A percentile compares a stretch with the other conserved stretches of the same genome.
These are phyloP conservation scores for Eulemur albifrons DNA, from an alignment of 2,797 vertebrate genomes.

Conservation along the genomic window DNA sequence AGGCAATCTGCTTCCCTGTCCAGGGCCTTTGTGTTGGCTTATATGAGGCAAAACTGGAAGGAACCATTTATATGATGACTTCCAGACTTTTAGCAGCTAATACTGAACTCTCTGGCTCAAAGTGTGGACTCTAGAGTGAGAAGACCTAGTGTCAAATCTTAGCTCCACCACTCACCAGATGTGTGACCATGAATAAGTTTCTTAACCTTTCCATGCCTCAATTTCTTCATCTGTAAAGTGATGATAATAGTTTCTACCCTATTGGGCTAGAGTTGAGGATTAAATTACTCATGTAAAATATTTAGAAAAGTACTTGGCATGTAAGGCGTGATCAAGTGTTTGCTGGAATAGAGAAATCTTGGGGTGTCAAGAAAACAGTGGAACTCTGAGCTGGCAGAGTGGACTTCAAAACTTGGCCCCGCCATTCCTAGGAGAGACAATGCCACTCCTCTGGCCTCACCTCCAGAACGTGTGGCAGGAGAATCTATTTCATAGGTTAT, in stretches of 20 bases:
- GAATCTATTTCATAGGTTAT: neutral
- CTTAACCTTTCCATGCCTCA: neutral
- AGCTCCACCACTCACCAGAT: neutral
- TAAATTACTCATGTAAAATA: neutral
- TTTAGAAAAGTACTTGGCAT: neutral
- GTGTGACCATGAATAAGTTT: fast-evolving
- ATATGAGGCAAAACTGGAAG: neutral
- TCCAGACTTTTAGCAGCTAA: neutral
- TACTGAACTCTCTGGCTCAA: neutral
- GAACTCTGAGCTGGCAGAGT: neutral
- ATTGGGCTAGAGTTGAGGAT: neutral
- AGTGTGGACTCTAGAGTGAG: neutral
- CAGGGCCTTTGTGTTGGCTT: fast-evolving
- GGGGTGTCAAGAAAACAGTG: too few relatives aligned
- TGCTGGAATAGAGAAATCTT: too few relatives aligned
- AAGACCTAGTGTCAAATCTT: neutral
- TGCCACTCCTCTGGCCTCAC: fast-evolving
- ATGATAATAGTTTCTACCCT: neutral
- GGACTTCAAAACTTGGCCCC: neutral
- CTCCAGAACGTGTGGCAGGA: fast-evolving
- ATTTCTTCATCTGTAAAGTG: neutral
- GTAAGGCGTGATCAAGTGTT: neutral
- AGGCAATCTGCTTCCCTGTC: neutral
- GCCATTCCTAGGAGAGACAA: neutral
- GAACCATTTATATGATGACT: neutral